Conservation (phyloP, 2,113 vertebrate genomes). For the Meleagris gallopavo region DNA sequence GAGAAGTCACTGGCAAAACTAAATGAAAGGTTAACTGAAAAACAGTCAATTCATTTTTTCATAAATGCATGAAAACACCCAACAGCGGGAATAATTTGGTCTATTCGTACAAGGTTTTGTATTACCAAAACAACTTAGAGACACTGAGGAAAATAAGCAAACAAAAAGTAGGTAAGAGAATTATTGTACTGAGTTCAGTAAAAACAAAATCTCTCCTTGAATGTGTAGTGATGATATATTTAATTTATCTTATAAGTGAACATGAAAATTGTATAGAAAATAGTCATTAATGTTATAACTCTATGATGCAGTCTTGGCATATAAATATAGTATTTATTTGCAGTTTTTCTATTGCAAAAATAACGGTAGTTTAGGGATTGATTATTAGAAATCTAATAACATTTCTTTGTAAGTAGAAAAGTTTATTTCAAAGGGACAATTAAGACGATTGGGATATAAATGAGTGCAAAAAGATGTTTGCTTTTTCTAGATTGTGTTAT, state of each 20-base stretch:
- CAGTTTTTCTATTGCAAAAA: not conserved
- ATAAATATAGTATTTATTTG: not conserved
- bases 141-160: not conserved
- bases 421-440: not conserved
- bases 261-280: not conserved
- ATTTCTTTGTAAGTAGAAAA: not conserved
- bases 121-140: not conserved
- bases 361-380: not conserved
- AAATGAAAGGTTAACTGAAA: not conserved
- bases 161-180: not conserved
- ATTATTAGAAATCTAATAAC: not conserved
- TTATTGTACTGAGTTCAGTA: not conserved
- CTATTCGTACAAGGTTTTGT: not conserved
- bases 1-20: not conserved
- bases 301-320: accelerated
- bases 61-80: not conserved
- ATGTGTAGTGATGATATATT: not conserved
- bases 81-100: not conserved
- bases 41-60: not conserved
- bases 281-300: not conserved
- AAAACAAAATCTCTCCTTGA: not conserved
- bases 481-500: not conserved
- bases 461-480: accelerated
- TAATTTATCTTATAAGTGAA: not conserved
- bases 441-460: not conserved